Evolutionary conservation across 1,140 invertebrate species (phyloP), one percentile per base, ranked within the genome.

Genomic region (Asbolus verrucosus): DNA sequence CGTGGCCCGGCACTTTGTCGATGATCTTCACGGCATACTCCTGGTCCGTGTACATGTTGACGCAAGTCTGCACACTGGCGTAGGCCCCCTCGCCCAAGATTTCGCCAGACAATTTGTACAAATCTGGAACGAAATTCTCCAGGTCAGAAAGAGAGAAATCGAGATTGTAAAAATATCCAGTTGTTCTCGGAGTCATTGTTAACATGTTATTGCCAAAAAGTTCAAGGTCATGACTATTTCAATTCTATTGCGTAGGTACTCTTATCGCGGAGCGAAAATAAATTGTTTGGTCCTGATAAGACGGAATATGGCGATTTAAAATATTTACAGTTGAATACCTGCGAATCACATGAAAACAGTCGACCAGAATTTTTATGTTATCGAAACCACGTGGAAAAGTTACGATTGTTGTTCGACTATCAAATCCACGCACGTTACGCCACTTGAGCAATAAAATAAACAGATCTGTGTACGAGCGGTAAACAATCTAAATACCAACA

Each of bases 11-110:
- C 74, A 95, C 93, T 82, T 98, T 98, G 82, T 97, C 94, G 80
- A 98, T 97, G 73, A 98, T 95, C 87, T 99, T 99, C 63, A 98
- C 97, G 39, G 97, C 97, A 83, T 92, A 98, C 83, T 98, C 96
- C 81, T 94, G 87, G 71, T 94, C 92, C 61, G 93, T 97, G 82
- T 92, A 92, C 69, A 94, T 91, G 78, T 95, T 95, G 38, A 93
- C 88, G 83, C 95, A 98, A 1, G 96, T 96, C 81, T 94, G 93
- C 38, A 98, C 97, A 72, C 94, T 95, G 31, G 96, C 97, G 83
- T 98, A 98, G 19, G 97, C 95, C 65, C 97, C 97, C 84, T 95
- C 92, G 67, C 97, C 97, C 73, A 99, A 87, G 73, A 97, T 89
- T 83, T 98, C 96, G 41, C 96, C 96, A 41, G 95, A 98, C 76